A percentile compares a stretch with the other conserved stretches of the same genome.
Conservation (phyloP, 2,888 invertebrate species). For the Rhabditophanes sp. region DNA sequence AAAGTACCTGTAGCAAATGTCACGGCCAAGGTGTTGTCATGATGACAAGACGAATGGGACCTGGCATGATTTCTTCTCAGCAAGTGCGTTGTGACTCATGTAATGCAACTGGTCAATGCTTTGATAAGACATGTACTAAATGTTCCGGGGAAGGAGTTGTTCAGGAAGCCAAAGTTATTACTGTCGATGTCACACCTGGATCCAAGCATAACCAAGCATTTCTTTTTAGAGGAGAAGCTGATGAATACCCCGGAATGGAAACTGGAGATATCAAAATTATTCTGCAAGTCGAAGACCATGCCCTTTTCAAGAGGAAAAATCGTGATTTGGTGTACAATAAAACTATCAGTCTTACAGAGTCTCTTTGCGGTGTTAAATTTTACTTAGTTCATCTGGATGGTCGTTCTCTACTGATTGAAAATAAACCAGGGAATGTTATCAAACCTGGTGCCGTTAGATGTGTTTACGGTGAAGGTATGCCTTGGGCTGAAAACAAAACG, state of each 20-base stretch:
- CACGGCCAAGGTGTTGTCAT: conserved; percentile 55
- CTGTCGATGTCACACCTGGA: conserved; percentile 69
- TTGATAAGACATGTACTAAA: conserved; percentile 58
- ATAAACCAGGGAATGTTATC: conserved; percentile 64
- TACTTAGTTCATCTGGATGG: conserved; percentile 76
- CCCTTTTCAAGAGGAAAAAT: conserved; percentile 61
- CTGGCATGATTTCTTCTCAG: conserved; percentile 52
- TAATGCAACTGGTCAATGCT: conserved; percentile 50
- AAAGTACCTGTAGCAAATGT: conserved; percentile 56
- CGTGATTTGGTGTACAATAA: conserved; percentile 48
- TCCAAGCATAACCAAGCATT: conserved; percentile 73
- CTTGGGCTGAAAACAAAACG: conserved; percentile 44
- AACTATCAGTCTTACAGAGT: conserved; percentile 66
- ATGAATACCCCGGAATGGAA: conserved; percentile 68
- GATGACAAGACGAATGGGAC: conserved; percentile 54
- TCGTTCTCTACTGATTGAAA: conserved; percentile 62
- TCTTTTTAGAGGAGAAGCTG: conserved; percentile 69
- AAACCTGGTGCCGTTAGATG: conserved; percentile 64
- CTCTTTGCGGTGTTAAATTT: conserved; percentile 72
- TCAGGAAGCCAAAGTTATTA: conserved; percentile 65
- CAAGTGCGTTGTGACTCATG: conserved; percentile 48
- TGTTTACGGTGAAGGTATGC: conserved; percentile 76
- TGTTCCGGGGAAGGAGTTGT: conserved; percentile 71
- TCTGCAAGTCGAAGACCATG: conserved; percentile 64
- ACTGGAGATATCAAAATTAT: conserved; percentile 77